Evolutionary conservation across 2,797 vertebrate genomes (phyloP).

Genomic region (Coracias cyanogaster): DNA sequence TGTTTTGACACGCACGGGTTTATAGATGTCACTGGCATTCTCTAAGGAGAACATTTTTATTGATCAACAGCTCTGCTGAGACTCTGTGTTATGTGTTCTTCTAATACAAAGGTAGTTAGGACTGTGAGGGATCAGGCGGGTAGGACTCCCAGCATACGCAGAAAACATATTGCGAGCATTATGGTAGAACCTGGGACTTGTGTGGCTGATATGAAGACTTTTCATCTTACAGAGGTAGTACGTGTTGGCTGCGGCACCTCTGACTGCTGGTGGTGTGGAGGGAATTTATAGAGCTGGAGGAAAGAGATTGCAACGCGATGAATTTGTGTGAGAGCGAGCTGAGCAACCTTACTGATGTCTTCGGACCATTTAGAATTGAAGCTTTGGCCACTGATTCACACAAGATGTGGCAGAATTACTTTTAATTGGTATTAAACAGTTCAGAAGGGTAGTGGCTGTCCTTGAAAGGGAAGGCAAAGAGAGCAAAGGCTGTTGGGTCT

Average conservation of each 20-base stretch:
- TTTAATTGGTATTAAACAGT: neutral
- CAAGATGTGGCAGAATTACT: neutral
- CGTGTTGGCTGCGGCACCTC: neutral
- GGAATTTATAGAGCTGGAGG: neutral
- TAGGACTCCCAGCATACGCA: conserved; percentile 34
- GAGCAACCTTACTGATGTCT: neutral
- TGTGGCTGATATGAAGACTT: neutral
- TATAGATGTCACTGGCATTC: conserved; percentile 71
- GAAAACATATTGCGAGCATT: conserved; percentile 40
- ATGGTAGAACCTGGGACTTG: neutral
- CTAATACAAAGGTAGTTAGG: conserved; percentile 37
- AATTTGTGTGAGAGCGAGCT: neutral
- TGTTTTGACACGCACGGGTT: conserved; percentile 72
- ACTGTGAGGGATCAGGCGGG: neutral
- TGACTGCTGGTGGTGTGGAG: neutral
- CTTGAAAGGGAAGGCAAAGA: neutral
- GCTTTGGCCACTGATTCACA: neutral
- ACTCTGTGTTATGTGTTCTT: conserved; percentile 44
- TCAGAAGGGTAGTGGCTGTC: neutral
- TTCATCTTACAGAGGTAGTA: neutral
- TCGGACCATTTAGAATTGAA: neutral
- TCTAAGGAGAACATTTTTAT: conserved; percentile 65
- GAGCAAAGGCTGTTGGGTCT: neutral
- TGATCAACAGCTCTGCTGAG: conserved; percentile 74
- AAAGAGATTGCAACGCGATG: neutral